Conservation (phyloP, 2,797 vertebrate species). For the Lycodopsis pacificus region DNA sequence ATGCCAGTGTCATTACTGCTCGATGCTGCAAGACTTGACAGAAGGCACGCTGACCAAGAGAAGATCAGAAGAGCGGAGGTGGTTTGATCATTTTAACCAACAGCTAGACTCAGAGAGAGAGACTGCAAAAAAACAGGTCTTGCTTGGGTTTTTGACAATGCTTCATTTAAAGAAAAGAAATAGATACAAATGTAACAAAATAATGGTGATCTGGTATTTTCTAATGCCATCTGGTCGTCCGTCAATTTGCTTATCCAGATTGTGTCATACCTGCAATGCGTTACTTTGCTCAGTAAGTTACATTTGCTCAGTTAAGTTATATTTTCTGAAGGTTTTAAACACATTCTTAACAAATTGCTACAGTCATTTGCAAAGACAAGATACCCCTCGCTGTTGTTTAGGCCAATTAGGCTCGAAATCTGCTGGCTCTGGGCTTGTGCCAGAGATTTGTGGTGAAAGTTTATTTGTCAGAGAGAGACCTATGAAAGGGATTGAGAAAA, state of each 20-base stretch:
- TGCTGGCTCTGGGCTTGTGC: constrained; percentile 67
- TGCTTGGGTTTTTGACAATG: constrained; percentile 12
- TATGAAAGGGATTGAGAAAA: constrained; percentile 56
- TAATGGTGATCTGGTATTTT: constrained; percentile 33
- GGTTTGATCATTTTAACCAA: constrained; percentile 42
- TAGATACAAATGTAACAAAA: background rate
- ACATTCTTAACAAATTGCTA: constrained; percentile 52
- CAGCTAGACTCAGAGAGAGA: constrained; percentile 19
- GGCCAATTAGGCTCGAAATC: constrained; percentile 78
- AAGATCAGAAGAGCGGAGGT: constrained; percentile 35
- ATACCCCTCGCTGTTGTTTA: constrained; percentile 70
- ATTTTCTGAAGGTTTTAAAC: constrained; percentile 31
- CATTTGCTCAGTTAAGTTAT: constrained; percentile 19
- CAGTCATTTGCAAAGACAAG: constrained; percentile 69
- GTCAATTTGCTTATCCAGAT: constrained; percentile 2
- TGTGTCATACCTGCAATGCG: constrained; percentile 7
- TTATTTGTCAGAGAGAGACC: constrained; percentile 56
- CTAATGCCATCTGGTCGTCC: constrained; percentile 33
- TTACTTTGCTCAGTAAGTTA: constrained; percentile 11
- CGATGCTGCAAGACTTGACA: constrained; percentile 15
- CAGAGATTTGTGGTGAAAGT: constrained; percentile 67
- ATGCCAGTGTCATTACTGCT: constrained; percentile 32
- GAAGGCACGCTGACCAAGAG: constrained; percentile 30
- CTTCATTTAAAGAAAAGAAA: background rate
- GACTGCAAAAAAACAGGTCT: constrained; percentile 10